Base-by-base conservation (phyloP, 2,888 invertebrate genomes). In the Rhamphomyia laevipes region DNA sequence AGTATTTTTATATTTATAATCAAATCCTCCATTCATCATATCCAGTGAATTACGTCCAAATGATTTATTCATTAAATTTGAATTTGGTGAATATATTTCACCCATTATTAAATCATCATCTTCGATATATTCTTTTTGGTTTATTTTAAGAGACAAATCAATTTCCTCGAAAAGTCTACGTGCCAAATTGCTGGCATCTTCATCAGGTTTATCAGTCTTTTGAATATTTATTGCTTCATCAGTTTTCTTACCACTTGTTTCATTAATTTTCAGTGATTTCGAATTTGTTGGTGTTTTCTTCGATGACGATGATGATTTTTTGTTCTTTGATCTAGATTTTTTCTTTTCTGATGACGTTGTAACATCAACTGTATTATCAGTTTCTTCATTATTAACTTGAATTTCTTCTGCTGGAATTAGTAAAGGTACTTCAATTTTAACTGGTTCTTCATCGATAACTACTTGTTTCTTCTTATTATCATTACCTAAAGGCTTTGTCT, bases 11-110 rank as follows among this genome's bases (percentile, higher is more conserved):
- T 43, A 51, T 42, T 51, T 53, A 42, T 51, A 51, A 31, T 53
- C 53, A 12, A 53, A 53, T 30, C 53, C 53, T 17, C 51, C 49
- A 43, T 50, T 50, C 10, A 51, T 40, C 6, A 53, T 40, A 42
- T 53, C 49, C 13, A 53, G 15, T 2, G 53, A 49, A 50, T 46
- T 51, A n/a, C 43, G 35, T 43, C 41, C 46, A 18, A 50, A 51
- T 13, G 41, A 40, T 41, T 53, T 51, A 27, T 35, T 46, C 11
- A 53, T 42, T 11, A 42, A 23, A 9, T 7, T n/a, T 35, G 23
- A 15, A 12, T 40, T 13, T 13, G 23, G 27, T 27, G 42, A 42
- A 11, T 23, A n/a, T 15, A 13, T 42, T 27, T 27, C 27, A 15
- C 13, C 10, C n/a, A 27, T 2, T 23, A 23, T 21, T 9, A 21